Base-by-base conservation (phyloP, 2,113 vertebrate genomes). In the Diadophis punctatus region DNA sequence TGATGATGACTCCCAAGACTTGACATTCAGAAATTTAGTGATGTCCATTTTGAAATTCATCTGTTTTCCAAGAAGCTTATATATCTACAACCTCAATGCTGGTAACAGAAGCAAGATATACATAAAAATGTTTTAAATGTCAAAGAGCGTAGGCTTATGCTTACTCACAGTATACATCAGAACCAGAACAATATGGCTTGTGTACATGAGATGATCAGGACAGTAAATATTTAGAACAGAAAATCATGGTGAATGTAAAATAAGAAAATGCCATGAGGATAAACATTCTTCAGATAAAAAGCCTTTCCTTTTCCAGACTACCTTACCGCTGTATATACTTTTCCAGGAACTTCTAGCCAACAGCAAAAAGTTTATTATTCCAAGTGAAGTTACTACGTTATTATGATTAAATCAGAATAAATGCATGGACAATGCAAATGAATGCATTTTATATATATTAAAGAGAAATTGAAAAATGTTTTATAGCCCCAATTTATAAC, bases 401-500 rank as follows among this genome's bases (percentile, higher is more conserved):
- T 90, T 90, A 53, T 90, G 89, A 90, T 90, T 87, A 87, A 93
- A 90, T 86, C 84, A 93, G 94, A 92, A 88, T 87, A 11, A 86
- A 58, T 88, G 88, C 88, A 86, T 91, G 10, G 39, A 7, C 25
- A 93, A 20, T 30, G 63, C 49, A 93, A 86, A 95, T 89, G 53
- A 48, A 16, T 94, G 90, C 49, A 74, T 84, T 93, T 93, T 91
- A 84, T 92, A 93, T 93, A 34, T 43, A 3, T 0, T 55, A 93
- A 10, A 90, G 93, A 63, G n/a, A 90, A 91, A 87, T 93, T 90
- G 91, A 94, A 94, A 90, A 95, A 93, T 93, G 91, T 34, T 94
- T 84, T 95, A 94, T 91, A 92, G 89, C 94, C 96, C 96, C 95
- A 96, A 94, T 95, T 95, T 91, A 90, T 93, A 74, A 93, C 89